Evolutionary conservation across 2,888 invertebrate genomes (phyloP), one percentile per base, ranked within the genome.

Genomic region (Lydus trimaculatus): DNA sequence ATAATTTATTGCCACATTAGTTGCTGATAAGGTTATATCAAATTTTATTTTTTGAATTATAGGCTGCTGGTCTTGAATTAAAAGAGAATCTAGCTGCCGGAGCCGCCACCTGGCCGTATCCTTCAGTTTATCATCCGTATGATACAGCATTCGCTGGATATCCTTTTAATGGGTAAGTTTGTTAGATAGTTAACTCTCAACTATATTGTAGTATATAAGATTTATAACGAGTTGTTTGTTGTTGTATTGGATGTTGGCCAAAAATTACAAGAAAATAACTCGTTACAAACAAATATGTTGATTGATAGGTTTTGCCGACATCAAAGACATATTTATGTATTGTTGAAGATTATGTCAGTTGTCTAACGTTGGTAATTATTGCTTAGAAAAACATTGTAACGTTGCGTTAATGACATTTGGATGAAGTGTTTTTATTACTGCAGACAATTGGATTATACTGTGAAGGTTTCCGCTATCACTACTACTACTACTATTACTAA

Each of bases 141-240:
- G 97, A 97, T 82, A 93, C 95, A 70, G 94, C 95, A 69, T 94
- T 97, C 84, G 94, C 95, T 71, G 94, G 95, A 79, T 97, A 97
- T 88, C 95, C 96, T 75, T 97, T 97, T 88, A 96, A 95, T 87
- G 95, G 96, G 96, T 96, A 88, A 95, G 95, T 90, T 72, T n/a
- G n/a, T n/a, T n/a, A n/a, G n/a, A n/a, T n/a, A n/a, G 20, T 20
- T 48, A 48, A 13, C 17, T 17, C 9, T 20, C n/a, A n/a, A 20
- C 48, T 20, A 3, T 20, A 3, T 48, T 48, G 11, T 20, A n/a
- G n/a, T n/a, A n/a, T n/a, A n/a, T 28, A 48, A 48, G 20, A 48
- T 48, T 20, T 48, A 48, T 48, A 23, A 52, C 13, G 52, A 25
- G 23, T 15, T 52, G 13, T 52, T 52, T 52, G 48, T 1, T n/a